These are phyloP conservation scores for Hirundichthys speculiger DNA, from an alignment of 2,113 vertebrate species.

Conservation along the genomic window DNA sequence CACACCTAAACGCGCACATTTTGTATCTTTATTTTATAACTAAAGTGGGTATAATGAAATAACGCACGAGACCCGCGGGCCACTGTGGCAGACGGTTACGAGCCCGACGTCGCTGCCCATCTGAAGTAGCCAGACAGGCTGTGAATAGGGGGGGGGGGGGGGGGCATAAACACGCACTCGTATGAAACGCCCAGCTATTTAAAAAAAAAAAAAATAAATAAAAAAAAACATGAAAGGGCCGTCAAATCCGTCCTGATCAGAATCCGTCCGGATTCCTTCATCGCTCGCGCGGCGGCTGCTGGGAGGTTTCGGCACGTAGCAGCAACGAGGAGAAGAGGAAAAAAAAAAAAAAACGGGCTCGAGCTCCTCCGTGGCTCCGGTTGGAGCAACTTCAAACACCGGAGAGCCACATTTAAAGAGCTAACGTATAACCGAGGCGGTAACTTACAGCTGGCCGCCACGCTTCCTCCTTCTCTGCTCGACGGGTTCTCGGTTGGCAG, in stretches of 20 bases:
- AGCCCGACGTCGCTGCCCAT: slow-evolving; percentile 70
- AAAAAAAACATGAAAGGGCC: slow-evolving; percentile 69
- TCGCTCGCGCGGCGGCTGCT: slow-evolving; percentile 40
- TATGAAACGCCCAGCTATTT: no score
- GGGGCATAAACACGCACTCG: slow-evolving; percentile 28
- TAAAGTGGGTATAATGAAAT: no score
- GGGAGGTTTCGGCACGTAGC: slow-evolving; percentile 45
- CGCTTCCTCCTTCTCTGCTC: slow-evolving; percentile 48
- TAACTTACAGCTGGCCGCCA: slow-evolving; percentile 70
- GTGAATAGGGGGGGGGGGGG: slow-evolving; percentile 68
- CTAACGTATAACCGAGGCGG: slow-evolving; percentile 22
- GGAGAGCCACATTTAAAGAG: slow-evolving; percentile 22
- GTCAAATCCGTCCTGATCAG: slow-evolving; percentile 37
- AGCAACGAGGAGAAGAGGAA: no score
- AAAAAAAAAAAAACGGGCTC: no score
- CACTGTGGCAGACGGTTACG: background rate
- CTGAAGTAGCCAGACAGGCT: slow-evolving; percentile 74
- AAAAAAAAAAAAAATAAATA: no score
- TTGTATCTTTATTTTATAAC: no score
- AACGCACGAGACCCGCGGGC: background rate
- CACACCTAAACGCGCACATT: no score
- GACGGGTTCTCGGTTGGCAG: slow-evolving; percentile 40
- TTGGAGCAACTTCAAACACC: slow-evolving; percentile 72
- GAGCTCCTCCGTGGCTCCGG: no score
- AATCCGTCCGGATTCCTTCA: slow-evolving; percentile 43